These are phyloP conservation scores for Lasius platythorax DNA, from an alignment of 2,888 invertebrate genomes.

Conservation along the genomic window DNA sequence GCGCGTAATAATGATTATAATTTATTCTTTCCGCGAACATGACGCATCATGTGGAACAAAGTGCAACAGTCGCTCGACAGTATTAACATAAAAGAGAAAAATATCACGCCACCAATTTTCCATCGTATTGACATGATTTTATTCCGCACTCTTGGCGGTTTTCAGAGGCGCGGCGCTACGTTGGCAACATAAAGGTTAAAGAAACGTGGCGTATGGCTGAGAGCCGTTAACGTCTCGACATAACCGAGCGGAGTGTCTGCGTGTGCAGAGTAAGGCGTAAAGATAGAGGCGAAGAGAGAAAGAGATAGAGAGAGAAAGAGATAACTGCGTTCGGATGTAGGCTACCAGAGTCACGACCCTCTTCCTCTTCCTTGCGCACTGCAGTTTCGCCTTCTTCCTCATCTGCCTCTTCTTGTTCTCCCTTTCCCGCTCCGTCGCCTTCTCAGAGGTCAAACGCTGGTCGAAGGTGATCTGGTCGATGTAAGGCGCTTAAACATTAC, in stretches of 20 bases:
- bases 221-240: constrained; percentile 71
- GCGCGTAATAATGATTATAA: neutral
- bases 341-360: constrained; percentile 85
- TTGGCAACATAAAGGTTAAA: constrained; percentile 57
- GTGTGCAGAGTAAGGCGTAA: constrained; percentile 72
- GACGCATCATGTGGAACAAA: neutral
- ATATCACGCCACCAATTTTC: constrained; percentile 6
- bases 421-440: constrained; percentile 59
- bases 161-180: constrained; percentile 52
- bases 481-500: constrained; percentile 47
- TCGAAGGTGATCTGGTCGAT: constrained; percentile 50
- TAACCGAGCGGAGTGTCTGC: constrained; percentile 71
- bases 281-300: constrained; percentile 64
- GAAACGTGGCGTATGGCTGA: constrained; percentile 64
- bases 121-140: neutral
- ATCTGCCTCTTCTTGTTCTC: constrained; percentile 72
- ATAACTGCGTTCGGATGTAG: constrained; percentile 81
- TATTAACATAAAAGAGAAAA: constrained; percentile 8
- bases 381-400: constrained; percentile 63
- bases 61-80: neutral
- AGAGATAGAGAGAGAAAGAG: constrained; percentile 71
- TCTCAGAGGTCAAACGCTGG: constrained; percentile 52
- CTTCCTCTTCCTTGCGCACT: constrained; percentile 72
- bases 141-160: constrained; percentile 39
- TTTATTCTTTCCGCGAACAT: constrained; percentile 4